phyloP scores from a whole-genome alignment of 1,140 invertebrate species.

The Sminthurinus signatus region DNA sequence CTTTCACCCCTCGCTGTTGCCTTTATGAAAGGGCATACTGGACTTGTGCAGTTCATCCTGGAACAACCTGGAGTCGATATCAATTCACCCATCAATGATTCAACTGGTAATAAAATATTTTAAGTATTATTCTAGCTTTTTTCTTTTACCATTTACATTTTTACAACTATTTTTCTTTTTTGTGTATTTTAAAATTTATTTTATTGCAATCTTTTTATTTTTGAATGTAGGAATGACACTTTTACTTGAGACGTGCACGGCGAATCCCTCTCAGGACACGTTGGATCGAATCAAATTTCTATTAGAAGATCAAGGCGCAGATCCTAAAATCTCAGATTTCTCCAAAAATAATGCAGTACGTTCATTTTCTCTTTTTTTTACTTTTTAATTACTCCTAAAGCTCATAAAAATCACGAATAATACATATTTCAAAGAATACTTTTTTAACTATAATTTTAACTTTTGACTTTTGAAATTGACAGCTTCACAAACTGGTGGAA shows the following conservation, averaged over 20 bases:
- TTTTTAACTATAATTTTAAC: no score
- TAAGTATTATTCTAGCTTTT: no score
- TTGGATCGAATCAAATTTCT: slow-evolving; percentile 47
- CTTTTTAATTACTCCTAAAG: neutral
- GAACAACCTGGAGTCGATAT: slow-evolving; percentile 48
- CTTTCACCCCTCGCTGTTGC: slow-evolving; percentile 50
- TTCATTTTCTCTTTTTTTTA: slow-evolving; percentile 5
- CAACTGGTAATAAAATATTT: slow-evolving; percentile 33
- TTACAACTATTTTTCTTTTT: no score
- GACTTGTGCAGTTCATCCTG: slow-evolving; percentile 50
- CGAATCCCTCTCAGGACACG: neutral
- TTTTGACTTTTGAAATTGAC: no score
- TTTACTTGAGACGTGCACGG: slow-evolving; percentile 14
- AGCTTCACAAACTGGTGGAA: no score
- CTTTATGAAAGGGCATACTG: slow-evolving; percentile 50
- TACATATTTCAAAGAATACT: no score
- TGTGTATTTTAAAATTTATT: no score
- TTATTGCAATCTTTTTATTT: no score
- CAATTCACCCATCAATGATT: slow-evolving; percentile 48
- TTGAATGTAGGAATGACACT: slow-evolving; percentile 27
- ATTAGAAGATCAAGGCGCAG: slow-evolving; percentile 46
- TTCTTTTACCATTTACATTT: no score
- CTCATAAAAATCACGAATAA: no score
- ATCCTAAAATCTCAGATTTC: slow-evolving; percentile 47
- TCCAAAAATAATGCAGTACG: slow-evolving; percentile 49